Evolutionary conservation across 2,888 invertebrate species (phyloP).

Genomic region (Myathropa florea): DNA sequence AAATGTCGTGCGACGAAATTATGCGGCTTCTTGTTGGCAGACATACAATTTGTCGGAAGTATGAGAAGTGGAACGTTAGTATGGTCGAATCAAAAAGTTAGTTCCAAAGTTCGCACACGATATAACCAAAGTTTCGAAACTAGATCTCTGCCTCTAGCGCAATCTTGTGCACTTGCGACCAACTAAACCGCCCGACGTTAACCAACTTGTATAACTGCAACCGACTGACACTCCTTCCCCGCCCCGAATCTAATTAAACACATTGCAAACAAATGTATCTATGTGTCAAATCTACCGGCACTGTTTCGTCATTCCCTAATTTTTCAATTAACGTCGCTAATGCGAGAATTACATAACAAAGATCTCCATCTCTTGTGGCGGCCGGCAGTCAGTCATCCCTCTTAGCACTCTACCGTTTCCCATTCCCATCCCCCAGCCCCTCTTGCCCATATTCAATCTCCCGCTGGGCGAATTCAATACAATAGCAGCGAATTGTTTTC

Average conservation of each 20-base stretch:
- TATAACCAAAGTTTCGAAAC: too few relatives aligned
- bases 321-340: slow-evolving; percentile 61
- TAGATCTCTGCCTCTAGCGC: too few relatives aligned
- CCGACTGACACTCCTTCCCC: background rate
- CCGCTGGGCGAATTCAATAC: background rate
- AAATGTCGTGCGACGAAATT: too few relatives aligned
- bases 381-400: background rate
- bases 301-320: slow-evolving; percentile 39
- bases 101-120: too few relatives aligned
- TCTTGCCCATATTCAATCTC: background rate
- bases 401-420: background rate
- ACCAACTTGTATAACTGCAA: background rate
- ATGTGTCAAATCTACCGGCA: slow-evolving; percentile 30
- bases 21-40: too few relatives aligned
- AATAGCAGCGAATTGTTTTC: slow-evolving; percentile 8
- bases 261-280: slow-evolving; percentile 1
- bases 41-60: too few relatives aligned
- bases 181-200: background rate
- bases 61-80: too few relatives aligned
- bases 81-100: too few relatives aligned
- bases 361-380: slow-evolving; percentile 38
- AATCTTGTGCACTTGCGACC: too few relatives aligned
- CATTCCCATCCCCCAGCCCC: too few relatives aligned
- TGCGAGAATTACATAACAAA: slow-evolving; percentile 57
- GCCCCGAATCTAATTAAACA: slow-evolving; percentile 13